Percentiles rank a stretch among this genome's conserved stretches.
Conservation (phyloP, 1,140 invertebrate genomes). For the Acromyrmex charruanus region DNA sequence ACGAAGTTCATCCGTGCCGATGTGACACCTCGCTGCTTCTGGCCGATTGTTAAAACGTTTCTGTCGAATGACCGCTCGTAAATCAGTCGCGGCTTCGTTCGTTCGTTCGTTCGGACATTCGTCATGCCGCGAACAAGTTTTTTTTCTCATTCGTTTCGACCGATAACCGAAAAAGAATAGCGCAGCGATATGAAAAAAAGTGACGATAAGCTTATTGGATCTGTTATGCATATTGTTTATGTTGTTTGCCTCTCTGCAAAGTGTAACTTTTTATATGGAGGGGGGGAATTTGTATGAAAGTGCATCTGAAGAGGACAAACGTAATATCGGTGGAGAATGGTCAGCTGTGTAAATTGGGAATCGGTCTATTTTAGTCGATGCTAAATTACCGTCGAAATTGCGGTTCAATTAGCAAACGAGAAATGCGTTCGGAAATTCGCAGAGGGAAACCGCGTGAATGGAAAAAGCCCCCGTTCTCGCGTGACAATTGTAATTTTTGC, state of each 20-base stretch:
- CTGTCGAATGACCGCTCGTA: constrained; percentile 65
- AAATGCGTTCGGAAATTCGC: constrained; percentile 44
- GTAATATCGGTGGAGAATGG: not conserved
- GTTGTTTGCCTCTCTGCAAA: not conserved
- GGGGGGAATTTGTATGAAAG: not conserved
- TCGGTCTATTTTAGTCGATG: constrained; percentile 47
- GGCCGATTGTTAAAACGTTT: constrained; percentile 60
- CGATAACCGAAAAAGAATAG: constrained; percentile 51
- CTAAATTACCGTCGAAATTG: constrained; percentile 47
- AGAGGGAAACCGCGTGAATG: not conserved
- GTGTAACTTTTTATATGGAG: not conserved
- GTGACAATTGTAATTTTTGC: constrained; percentile 50
- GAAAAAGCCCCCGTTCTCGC: constrained; percentile 26
- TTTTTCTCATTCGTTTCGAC: not conserved
- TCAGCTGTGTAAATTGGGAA: constrained; percentile 20
- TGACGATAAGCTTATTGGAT: constrained; percentile 40
- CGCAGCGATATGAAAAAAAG: constrained; percentile 30
- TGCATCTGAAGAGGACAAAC: not conserved
- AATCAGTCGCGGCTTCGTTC: constrained; percentile 64
- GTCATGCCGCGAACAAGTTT: constrained; percentile 52
- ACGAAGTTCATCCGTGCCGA: constrained; percentile 41
- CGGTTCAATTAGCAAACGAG: constrained; percentile 47
- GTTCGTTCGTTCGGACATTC: constrained; percentile 69
- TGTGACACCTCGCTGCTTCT: constrained; percentile 61
- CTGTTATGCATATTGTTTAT: not conserved